phyloP scores from a whole-genome alignment of 2,888 invertebrate genomes.

The Cerastoderma edule region DNA sequence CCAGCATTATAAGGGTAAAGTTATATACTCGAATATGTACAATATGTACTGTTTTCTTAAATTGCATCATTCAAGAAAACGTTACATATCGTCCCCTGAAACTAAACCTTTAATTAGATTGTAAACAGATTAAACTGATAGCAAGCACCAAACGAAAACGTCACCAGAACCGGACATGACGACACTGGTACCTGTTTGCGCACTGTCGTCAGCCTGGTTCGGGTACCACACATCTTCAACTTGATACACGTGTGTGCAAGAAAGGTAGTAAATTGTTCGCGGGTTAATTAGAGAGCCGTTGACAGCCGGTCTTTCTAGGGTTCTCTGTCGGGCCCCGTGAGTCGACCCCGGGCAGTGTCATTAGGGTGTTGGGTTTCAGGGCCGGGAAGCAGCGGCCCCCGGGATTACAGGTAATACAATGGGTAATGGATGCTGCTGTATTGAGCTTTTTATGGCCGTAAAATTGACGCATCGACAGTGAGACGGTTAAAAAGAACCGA shows the following conservation, averaged over 20 bases:
- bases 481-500: too few species aligned
- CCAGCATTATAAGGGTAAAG: too few species aligned
- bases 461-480: constrained; percentile 51
- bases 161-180: too few species aligned
- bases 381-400: constrained; percentile 17
- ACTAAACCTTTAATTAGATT: too few species aligned
- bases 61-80: too few species aligned
- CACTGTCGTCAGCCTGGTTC: too few species aligned
- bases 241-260: constrained; percentile 48
- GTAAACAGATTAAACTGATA: too few species aligned
- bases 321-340: constrained; percentile 36
- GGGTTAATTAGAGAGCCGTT: constrained; percentile 55
- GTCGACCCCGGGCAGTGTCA: constrained; percentile 29
- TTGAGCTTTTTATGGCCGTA: constrained; percentile 54
- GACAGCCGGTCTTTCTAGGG: constrained; percentile 40
- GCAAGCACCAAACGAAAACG: too few species aligned
- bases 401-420: constrained; percentile 12
- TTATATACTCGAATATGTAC: too few species aligned
- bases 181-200: too few species aligned
- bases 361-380: constrained; percentile 42
- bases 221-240: constrained; percentile 16
- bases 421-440: constrained; percentile 19
- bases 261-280: constrained; percentile 59
- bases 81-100: too few species aligned
- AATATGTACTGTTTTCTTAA: too few species aligned